Evolutionary conservation across 2,797 vertebrate genomes (phyloP).

Genomic region (Parauchenoglanis ngamensis): DNA sequence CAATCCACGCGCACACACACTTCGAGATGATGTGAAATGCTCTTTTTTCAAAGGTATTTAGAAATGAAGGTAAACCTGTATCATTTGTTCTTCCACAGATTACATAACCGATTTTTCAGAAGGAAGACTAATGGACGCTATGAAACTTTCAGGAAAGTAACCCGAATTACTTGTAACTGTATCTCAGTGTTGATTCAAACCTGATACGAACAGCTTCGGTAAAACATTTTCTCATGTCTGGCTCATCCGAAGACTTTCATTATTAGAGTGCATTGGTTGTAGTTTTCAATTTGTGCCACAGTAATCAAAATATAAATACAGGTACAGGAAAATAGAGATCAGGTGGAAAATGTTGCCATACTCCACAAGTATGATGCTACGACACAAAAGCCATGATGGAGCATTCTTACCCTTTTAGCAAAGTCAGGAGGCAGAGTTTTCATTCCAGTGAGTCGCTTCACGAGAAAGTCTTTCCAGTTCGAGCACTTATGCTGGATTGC

Average conservation of each 20-base stretch:
- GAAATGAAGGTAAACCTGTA: background rate
- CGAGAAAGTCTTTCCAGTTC: conserved; percentile 98
- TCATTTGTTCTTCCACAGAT: background rate
- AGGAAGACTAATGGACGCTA: background rate
- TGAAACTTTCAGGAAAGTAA: background rate
- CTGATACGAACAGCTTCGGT: background rate
- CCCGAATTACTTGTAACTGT: background rate
- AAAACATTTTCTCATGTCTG: background rate
- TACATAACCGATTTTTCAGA: background rate
- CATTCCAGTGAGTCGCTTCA: conserved; percentile 98
- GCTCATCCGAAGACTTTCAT: background rate
- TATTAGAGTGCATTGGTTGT: background rate
- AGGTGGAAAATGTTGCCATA: background rate
- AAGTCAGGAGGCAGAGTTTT: conserved; percentile 98
- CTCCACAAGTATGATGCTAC: background rate
- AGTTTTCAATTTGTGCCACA: background rate
- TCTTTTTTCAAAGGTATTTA: background rate
- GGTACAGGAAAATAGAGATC: background rate
- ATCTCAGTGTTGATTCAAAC: background rate
- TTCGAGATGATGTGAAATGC: background rate
- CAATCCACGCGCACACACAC: background rate
- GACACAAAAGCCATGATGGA: background rate
- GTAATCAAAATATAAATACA: background rate
- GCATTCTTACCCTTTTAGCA: conserved; percentile 82
- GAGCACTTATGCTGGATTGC: conserved; percentile 97